Evolutionary conservation across 2,888 invertebrate species (phyloP).

Genomic region (Drosophila pegasa): DNA sequence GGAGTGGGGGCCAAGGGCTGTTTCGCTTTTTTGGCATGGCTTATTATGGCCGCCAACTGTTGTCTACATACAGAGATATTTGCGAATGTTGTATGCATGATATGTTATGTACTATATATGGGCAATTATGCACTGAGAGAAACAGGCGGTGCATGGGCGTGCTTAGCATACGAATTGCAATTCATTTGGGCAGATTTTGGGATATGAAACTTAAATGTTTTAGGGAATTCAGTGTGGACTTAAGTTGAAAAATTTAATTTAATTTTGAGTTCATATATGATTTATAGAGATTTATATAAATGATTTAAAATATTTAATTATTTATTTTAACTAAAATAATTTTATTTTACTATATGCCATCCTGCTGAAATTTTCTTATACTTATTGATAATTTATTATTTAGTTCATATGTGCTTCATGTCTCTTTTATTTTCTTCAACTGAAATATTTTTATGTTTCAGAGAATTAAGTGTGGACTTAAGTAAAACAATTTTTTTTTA

Average conservation of each 20-base stretch:
- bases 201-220: background rate
- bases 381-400: background rate
- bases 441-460: too few relatives aligned
- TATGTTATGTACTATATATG: constrained; percentile 9
- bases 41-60: constrained; percentile 60
- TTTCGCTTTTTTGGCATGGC: constrained; percentile 55
- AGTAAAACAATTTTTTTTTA: too few relatives aligned
- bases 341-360: background rate
- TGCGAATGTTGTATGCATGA: constrained; percentile 21
- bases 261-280: too few relatives aligned
- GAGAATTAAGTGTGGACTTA: background rate
- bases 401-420: too few relatives aligned
- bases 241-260: background rate
- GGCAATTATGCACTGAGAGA: constrained; percentile 21
- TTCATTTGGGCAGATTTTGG: background rate
- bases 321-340: too few relatives aligned
- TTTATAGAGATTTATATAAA: too few relatives aligned
- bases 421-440: too few relatives aligned
- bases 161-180: background rate
- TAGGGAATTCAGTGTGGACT: background rate
- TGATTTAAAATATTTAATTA: too few relatives aligned
- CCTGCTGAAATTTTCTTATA: background rate
- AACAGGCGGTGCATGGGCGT: background rate
- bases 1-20: constrained; percentile 6
- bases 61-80: constrained; percentile 30